Evolutionary conservation across 92 coral and sea anemone genomes (phyloP), one percentile per base, ranked within the genome.

Genomic region (Zoanthus solanderi): DNA sequence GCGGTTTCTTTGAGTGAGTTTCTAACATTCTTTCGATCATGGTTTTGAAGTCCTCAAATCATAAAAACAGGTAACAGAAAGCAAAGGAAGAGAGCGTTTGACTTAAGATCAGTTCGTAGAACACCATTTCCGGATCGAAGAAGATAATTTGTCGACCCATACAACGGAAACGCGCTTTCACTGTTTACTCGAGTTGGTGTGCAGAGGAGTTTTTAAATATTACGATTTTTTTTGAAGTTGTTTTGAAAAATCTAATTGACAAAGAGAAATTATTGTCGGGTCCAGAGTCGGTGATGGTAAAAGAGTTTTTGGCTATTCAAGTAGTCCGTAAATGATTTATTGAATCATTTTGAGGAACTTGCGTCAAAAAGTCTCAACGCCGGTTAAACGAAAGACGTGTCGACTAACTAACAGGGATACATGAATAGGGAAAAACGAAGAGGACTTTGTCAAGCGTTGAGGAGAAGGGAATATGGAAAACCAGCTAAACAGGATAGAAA

Each of bases 391-490:
- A 17, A 13, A 63, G 69, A 14, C 1, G 11, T 34, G 18, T 69
- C 46, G 7, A 2, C 16, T 34, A 9, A 68, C 11, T 50, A 75
- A 45, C 9, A 15, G 9, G 42, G 1, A 12, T 6, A 18, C 76
- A 81, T 81, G 85, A 47, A 81, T 6, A 67, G 85, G 12, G 66
- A 32, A 1, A 81, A 47, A 28, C 75, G 63, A 31, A 81, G 75
- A 45, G 75, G 61, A 6, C 85, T 81, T 67, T 81, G 76, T 17
- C 73, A 76, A 63, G 94, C 98, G 29, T 72, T 95, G 85, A 63
- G 86, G 48, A 89, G 96, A 63, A 92, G 98, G 7, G 96, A 95
- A 74, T 93, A 83, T 45, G 92, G 91, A 74, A 73, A 68, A 68
- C 76, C 88, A 84, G 29, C 88, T n/a, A 60, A 89, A 17, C 88